These are phyloP conservation scores for Episyrphus balteatus DNA, from an alignment of 1,140 invertebrate species.

Conservation along the genomic window DNA sequence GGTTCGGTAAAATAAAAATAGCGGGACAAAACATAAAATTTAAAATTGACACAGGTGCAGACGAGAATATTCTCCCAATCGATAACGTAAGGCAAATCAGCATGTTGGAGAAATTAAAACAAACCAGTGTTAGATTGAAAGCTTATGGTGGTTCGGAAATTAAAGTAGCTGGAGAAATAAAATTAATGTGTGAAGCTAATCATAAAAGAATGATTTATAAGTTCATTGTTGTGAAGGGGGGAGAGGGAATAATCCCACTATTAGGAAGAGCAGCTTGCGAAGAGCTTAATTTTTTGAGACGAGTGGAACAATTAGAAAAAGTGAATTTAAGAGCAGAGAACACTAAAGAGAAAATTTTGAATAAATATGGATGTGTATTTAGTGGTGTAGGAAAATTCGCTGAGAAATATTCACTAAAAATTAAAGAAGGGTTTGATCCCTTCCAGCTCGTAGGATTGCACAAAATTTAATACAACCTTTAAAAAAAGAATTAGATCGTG, in stretches of 20 bases:
- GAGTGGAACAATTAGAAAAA: background rate
- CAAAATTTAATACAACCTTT: constrained; percentile 14
- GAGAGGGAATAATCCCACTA: background rate
- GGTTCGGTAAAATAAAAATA: background rate
- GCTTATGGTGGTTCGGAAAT: background rate
- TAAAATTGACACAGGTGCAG: constrained; percentile 1
- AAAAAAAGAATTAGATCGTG: constrained; percentile 14
- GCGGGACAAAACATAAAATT: background rate
- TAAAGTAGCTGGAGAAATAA: background rate
- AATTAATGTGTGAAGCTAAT: background rate
- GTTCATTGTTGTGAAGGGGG: background rate
- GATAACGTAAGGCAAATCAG: background rate
- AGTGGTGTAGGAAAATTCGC: constrained; percentile 6
- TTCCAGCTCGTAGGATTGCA: constrained; percentile 13
- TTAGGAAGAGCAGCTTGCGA: background rate
- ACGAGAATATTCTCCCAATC: background rate
- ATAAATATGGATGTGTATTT: background rate
- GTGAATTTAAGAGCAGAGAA: too few species aligned
- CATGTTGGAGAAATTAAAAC: background rate
- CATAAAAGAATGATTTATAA: background rate
- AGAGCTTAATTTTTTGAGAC: background rate
- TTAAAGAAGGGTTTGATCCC: constrained; percentile 5
- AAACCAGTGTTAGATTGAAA: background rate
- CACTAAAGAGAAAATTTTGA: background rate
- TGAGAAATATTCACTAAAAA: background rate